Base-by-base conservation (phyloP, 2,113 vertebrate genomes). In the Siphamia tubifer region DNA sequence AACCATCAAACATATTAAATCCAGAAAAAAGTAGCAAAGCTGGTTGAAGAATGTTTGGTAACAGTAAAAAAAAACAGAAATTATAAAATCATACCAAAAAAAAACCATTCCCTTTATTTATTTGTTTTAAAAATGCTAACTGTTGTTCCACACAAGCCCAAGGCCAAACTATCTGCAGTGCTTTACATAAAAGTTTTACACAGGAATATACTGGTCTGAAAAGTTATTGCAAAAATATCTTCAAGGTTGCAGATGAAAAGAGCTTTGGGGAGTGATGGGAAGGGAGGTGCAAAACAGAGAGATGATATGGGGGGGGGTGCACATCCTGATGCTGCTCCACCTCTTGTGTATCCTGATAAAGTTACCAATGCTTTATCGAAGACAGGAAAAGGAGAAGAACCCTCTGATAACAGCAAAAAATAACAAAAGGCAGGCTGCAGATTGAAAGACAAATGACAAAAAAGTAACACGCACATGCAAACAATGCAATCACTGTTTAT, bases 361-460 rank as follows among this genome's bases (percentile, higher is more conserved):
- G 27, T 17, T 39, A 68, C 49, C 44, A 27, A 13, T 54, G 74
- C 36, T 81, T 64, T 54, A 57, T 80, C 79, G 74, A 78, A 86
- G 74, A 82, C 81, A 77, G 85, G 80, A 90, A 84, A 67, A 54
- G 53, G 8, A 16, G 55, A 39, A 32, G 39, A 73, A 69, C 83
- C 66, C 44, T 58, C 66, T 77, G 85, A 90, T 90, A 87, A 68
- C 75, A 23, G 16, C 1, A 6, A 49, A 74, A 65, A 53, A 75
- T 32, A 83, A 69, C 64, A 82, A 68, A 72, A 75, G 63, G 38
- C 51, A 31, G 64, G 52, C 72, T 44, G 49, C 67, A 77, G 62
- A 74, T 89, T 80, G 85, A 85, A 81, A 74, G 53, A 39, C 55
- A n/a, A n/a, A n/a, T 10, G 25, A 68, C 38, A 24, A 40, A 30